Conservation (phyloP, 2,113 vertebrate genomes). For the Centropus unirufus region DNA sequence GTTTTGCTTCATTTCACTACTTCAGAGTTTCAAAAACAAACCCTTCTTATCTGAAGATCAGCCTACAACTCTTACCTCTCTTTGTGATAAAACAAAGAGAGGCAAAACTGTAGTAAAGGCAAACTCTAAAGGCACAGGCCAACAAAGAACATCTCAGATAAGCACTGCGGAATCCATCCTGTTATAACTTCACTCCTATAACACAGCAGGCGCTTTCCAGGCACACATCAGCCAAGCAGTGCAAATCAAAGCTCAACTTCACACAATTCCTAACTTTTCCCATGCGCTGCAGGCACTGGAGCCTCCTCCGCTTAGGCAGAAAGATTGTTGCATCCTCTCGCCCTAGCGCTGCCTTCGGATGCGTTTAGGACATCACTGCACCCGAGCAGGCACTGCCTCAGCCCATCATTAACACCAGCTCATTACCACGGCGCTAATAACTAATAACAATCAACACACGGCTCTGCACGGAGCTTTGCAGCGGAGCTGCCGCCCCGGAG, state of each 20-base stretch:
- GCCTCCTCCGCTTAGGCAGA: neutral
- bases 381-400: neutral
- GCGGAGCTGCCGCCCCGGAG: neutral
- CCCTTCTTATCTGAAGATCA: neutral
- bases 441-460: fast-evolving
- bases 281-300: fast-evolving
- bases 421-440: neutral
- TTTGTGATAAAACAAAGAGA: neutral
- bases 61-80: neutral
- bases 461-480: fast-evolving
- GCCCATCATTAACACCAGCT: neutral
- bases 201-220: neutral
- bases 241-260: neutral
- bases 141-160: neutral
- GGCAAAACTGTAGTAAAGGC: neutral
- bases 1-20: neutral
- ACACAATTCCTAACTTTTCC: neutral
- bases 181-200: neutral
- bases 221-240: neutral
- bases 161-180: neutral
- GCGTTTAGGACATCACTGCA: neutral
- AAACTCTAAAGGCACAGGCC: neutral
- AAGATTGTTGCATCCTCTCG: neutral
- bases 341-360: neutral
- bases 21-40: neutral